phyloP scores from a whole-genome alignment of 1,140 invertebrate species.

The Sycobia sp. region DNA sequence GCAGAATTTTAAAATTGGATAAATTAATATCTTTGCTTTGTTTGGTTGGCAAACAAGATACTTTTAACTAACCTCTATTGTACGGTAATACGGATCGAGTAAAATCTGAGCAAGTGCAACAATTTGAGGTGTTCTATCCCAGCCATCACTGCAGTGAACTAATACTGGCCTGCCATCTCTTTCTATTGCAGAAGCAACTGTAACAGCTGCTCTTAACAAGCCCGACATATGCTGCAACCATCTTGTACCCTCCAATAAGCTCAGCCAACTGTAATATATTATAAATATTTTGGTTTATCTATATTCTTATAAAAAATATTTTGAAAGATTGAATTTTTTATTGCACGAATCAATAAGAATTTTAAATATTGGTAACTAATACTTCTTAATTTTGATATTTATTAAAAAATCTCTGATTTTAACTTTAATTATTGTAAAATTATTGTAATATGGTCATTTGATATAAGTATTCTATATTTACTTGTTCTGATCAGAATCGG shows the following conservation, averaged over 20 bases:
- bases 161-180: constrained; percentile 86
- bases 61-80: constrained; percentile 81
- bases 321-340: too few relatives aligned
- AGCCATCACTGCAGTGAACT: constrained; percentile 96
- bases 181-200: constrained; percentile 80
- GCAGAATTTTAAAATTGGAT: background rate
- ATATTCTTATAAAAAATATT: too few relatives aligned
- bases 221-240: constrained; percentile 91
- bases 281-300: too few relatives aligned
- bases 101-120: constrained; percentile 89
- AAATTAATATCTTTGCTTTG: too few relatives aligned
- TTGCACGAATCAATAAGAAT: too few relatives aligned
- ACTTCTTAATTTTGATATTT: too few relatives aligned
- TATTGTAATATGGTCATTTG: too few relatives aligned
- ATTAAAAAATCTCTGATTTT: too few relatives aligned
- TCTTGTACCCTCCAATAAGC: constrained; percentile 82
- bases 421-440: too few relatives aligned
- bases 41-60: too few relatives aligned
- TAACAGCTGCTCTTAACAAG: constrained; percentile 78
- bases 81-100: constrained; percentile 92
- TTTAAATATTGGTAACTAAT: too few relatives aligned
- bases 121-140: constrained; percentile 96
- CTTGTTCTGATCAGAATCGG: constrained; percentile 78
- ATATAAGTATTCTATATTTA: constrained; percentile 52
- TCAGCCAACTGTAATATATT: constrained; percentile 78